These are phyloP conservation scores for Hydractinia echinata DNA, from an alignment of 30 jellyfish, hydroid and myxozoan species.

Conservation along the genomic window DNA sequence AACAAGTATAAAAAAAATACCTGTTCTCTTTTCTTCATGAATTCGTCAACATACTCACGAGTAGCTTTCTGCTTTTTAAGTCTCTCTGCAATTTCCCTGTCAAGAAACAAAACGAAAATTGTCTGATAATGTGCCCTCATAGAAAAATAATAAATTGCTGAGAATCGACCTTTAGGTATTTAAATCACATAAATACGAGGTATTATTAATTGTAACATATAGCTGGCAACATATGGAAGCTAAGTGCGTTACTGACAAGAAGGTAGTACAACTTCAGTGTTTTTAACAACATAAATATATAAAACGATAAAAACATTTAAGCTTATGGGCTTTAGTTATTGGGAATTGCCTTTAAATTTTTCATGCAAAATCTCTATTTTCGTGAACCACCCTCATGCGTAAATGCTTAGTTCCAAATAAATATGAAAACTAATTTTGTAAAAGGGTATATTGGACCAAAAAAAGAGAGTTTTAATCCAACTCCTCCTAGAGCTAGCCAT, in stretches of 20 bases:
- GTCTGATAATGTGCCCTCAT: background rate
- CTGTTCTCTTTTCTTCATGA: constrained; percentile 75
- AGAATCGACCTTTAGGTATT: background rate
- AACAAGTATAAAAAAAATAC: constrained; percentile 3
- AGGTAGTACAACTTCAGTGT: too few relatives aligned
- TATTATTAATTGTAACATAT: too few relatives aligned
- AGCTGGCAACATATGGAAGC: too few relatives aligned
- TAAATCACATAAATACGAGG: background rate
- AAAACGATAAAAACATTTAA: background rate
- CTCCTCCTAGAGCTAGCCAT: too few relatives aligned
- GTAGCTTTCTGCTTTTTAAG: constrained; percentile 84
- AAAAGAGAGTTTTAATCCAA: too few relatives aligned
- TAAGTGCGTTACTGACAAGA: too few relatives aligned
- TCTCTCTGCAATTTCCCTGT: constrained; percentile 72
- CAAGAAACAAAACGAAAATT: background rate
- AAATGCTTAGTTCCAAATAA: too few relatives aligned
- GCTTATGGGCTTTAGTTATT: background rate
- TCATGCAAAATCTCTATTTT: too few relatives aligned
- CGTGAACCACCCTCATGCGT: too few relatives aligned
- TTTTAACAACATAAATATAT: background rate
- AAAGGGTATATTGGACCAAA: too few relatives aligned
- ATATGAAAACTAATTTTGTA: too few relatives aligned
- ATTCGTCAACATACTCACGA: constrained; percentile 73
- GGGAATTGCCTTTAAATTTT: too few relatives aligned
- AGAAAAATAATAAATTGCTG: background rate